Evolutionary conservation across 2,797 vertebrate genomes (phyloP).

Genomic region (Arrhamphus sclerolepis): DNA sequence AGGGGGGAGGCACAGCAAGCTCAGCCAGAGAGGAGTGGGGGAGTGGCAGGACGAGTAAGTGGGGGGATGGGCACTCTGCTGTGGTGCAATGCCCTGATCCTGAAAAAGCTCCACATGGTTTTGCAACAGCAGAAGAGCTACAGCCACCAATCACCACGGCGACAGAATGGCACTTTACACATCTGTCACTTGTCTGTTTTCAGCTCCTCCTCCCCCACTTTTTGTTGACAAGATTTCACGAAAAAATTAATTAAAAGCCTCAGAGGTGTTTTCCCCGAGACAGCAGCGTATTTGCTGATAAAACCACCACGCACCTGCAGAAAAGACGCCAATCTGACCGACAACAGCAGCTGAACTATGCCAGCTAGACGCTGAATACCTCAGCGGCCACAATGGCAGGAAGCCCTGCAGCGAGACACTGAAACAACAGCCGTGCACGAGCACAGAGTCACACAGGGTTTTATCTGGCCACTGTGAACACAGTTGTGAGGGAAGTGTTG

Average conservation of each 20-base stretch:
- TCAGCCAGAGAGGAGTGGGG: background rate
- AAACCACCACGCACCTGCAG: slow-evolving; percentile 28
- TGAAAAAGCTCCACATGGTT: slow-evolving; percentile 36
- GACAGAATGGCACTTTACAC: too few species aligned
- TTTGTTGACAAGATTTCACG: too few species aligned
- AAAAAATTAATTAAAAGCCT: background rate
- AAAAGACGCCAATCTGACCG: slow-evolving; percentile 15
- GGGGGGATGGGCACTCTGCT: slow-evolving; percentile 44
- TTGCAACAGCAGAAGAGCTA: slow-evolving; percentile 40
- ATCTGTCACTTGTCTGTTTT: too few species aligned
- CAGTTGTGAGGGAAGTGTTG: slow-evolving; percentile 57
- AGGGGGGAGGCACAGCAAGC: slow-evolving; percentile 16
- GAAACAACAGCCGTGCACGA: slow-evolving; percentile 13
- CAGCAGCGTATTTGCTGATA: background rate
- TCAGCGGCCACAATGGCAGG: slow-evolving; percentile 66
- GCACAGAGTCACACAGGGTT: slow-evolving; percentile 20
- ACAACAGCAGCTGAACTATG: slow-evolving; percentile 6
- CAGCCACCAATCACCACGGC: background rate
- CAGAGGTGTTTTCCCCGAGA: background rate
- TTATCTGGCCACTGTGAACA: slow-evolving; percentile 29
- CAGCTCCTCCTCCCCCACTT: too few species aligned
- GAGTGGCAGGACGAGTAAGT: slow-evolving; percentile 1
- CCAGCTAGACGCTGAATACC: background rate
- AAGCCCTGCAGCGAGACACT: slow-evolving; percentile 48
- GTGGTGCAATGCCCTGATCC: slow-evolving; percentile 41